Conservation (phyloP, 2,888 invertebrate genomes). For the Gandaritis pyraliata region DNA sequence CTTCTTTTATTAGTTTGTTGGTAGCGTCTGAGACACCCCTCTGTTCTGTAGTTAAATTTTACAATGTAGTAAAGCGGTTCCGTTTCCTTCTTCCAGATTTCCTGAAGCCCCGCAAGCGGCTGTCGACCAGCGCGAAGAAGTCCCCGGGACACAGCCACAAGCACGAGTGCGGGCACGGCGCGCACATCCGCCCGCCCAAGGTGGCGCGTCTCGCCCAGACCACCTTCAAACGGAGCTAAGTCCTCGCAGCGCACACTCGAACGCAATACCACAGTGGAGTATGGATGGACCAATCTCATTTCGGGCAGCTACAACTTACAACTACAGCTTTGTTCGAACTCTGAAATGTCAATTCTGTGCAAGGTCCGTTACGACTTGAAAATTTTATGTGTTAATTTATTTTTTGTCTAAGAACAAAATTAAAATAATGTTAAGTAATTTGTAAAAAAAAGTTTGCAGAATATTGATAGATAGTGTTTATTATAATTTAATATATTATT, state of each 20-base stretch:
- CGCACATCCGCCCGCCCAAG: conserved; percentile 79
- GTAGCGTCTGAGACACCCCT: neutral
- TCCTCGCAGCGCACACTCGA: conserved; percentile 42
- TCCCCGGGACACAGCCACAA: conserved; percentile 75
- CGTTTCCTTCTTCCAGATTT: conserved; percentile 84
- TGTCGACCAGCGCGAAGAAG: conserved; percentile 78
- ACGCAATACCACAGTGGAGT: conserved; percentile 36
- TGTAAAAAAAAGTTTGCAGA: conserved; percentile 76
- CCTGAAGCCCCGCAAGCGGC: conserved; percentile 87
- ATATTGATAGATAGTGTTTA: conserved; percentile 67
- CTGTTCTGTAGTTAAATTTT: neutral
- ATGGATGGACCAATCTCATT: conserved; percentile 52
- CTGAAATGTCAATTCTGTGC: conserved; percentile 45
- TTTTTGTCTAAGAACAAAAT: conserved; percentile 62
- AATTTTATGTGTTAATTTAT: conserved; percentile 79
- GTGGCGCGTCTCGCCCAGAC: conserved; percentile 73
- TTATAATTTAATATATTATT: conserved; percentile 69
- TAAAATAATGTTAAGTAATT: conserved; percentile 81
- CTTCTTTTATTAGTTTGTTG: conserved; percentile 35
- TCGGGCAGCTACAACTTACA: conserved; percentile 50
- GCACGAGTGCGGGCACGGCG: conserved; percentile 76
- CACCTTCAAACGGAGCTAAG: conserved; percentile 78
- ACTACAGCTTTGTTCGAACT: conserved; percentile 24
- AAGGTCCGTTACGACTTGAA: conserved; percentile 62
- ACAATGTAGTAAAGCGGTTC: conserved; percentile 29